phyloP scores from a whole-genome alignment of 2,797 vertebrate genomes.

The Dicrostonyx torquatus region DNA sequence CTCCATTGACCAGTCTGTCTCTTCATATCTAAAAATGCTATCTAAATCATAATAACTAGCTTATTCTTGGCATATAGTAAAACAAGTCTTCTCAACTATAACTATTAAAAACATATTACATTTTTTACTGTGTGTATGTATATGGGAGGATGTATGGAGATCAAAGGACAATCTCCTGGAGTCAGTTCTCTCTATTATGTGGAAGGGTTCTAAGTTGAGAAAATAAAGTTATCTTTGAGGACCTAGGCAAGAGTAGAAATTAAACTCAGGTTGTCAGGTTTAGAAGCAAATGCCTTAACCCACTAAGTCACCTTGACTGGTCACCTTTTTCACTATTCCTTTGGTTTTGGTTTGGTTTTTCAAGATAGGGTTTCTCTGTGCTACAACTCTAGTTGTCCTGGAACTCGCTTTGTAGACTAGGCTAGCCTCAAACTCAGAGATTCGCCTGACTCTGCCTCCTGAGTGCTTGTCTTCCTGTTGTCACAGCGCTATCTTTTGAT shows the following conservation, averaged over 20 bases:
- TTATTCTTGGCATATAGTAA: background rate
- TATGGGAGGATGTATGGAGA: background rate
- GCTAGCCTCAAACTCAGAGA: background rate
- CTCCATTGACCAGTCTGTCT: background rate
- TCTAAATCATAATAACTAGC: background rate
- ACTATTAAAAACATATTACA: background rate
- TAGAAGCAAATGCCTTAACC: background rate
- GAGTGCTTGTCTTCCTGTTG: background rate
- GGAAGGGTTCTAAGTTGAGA: background rate
- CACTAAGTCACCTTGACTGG: background rate
- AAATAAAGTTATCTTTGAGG: background rate
- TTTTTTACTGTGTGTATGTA: background rate
- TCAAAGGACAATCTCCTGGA: background rate
- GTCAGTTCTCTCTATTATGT: background rate
- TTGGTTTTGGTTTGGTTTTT: background rate
- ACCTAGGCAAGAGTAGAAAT: background rate
- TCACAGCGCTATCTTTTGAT: background rate
- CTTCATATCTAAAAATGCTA: background rate
- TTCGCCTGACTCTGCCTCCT: background rate
- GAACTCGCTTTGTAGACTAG: background rate
- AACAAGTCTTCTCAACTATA: background rate
- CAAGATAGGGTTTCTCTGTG: background rate
- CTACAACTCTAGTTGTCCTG: background rate
- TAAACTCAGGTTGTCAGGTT: background rate
- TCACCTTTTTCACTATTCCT: background rate